phyloP scores from a whole-genome alignment of 2,113 vertebrate species.

The Passer domesticus region DNA sequence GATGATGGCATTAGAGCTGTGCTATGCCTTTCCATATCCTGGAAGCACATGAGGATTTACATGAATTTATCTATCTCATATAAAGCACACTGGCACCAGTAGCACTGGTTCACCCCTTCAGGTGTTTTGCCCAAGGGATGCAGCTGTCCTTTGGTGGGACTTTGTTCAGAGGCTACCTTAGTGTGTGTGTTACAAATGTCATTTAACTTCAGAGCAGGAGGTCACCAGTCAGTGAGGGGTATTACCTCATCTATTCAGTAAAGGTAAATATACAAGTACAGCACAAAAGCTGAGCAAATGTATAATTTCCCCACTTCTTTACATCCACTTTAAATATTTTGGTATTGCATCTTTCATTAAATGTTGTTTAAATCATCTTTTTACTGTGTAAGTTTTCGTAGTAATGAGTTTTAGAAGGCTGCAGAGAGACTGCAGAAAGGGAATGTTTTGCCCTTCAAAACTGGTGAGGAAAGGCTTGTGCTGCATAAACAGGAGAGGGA shows the following conservation, averaged over 20 bases:
- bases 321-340: not conserved
- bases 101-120: not conserved
- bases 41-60: not conserved
- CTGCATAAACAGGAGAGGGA: not conserved
- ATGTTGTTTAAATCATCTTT: not conserved
- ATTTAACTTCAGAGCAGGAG: not conserved
- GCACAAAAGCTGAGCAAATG: not conserved
- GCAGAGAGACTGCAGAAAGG: not conserved
- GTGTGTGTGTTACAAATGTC: not conserved
- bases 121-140: not conserved
- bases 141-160: not conserved
- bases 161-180: not conserved
- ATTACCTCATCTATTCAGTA: not conserved
- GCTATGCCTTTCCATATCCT: not conserved
- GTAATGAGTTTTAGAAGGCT: not conserved
- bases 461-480: not conserved
- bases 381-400: not conserved
- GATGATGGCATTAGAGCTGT: not conserved
- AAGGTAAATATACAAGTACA: not conserved
- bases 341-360: not conserved
- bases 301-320: not conserved
- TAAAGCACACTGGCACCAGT: not conserved
- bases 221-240: not conserved
- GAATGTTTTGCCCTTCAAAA: not conserved
- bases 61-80: accelerated